These are phyloP conservation scores for Epistrophe eligans DNA, from an alignment of 2,888 invertebrate species.

Conservation along the genomic window DNA sequence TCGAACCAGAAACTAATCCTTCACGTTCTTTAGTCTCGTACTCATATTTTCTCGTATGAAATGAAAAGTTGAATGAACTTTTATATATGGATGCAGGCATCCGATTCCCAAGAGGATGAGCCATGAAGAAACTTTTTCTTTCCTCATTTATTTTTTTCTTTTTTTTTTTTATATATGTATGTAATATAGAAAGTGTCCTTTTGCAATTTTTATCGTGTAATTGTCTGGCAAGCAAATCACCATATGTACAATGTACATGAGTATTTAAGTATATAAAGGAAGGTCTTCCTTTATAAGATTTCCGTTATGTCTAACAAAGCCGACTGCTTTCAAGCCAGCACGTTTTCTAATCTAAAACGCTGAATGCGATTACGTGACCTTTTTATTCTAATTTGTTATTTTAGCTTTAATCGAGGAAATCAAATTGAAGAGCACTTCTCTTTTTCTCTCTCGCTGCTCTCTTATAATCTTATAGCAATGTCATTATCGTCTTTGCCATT, in stretches of 20 bases:
- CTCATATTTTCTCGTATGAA: conserved; percentile 7
- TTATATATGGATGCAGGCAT: neutral
- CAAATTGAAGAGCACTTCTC: conserved; percentile 21
- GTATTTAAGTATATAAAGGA: neutral
- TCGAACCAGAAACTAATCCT: conserved; percentile 10
- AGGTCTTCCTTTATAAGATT: neutral
- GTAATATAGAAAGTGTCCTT: conserved; percentile 16
- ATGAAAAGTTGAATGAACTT: conserved; percentile 63
- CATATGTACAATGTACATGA: neutral
- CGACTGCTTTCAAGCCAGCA: conserved; percentile 44
- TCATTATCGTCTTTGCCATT: conserved; percentile 10
- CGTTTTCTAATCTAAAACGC: conserved; percentile 62
- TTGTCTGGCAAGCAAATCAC: conserved; percentile 44
- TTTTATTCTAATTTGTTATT: conserved; percentile 65
- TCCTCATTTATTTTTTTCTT: neutral
- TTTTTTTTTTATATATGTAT: no score
- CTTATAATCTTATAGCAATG: neutral
- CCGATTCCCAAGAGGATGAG: conserved; percentile 21
- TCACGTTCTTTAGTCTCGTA: conserved; percentile 3
- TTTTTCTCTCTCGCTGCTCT: neutral
- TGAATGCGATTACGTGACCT: conserved; percentile 71
- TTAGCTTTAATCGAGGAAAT: conserved; percentile 58
- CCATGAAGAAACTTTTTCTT: conserved; percentile 34
- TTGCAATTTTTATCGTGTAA: conserved; percentile 41
- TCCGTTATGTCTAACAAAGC: conserved; percentile 44